Conservation (phyloP, 2,113 vertebrate genomes). For the Sapajus apella region DNA sequence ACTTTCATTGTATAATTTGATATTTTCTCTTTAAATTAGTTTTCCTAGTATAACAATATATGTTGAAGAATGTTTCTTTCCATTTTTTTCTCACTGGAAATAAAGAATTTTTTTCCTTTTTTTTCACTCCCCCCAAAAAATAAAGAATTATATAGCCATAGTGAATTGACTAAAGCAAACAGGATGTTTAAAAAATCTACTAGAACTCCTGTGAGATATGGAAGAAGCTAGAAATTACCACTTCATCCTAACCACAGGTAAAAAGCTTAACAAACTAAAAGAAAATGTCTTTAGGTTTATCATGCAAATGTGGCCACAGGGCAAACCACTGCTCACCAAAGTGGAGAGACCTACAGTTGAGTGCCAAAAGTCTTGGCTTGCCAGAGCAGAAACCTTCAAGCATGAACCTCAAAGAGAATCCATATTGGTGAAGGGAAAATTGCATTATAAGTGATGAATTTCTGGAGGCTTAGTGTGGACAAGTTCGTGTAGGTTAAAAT, state of each 20-base stretch:
- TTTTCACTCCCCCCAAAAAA: too few species aligned
- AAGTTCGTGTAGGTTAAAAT: background rate
- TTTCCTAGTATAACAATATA: background rate
- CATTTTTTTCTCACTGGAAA: background rate
- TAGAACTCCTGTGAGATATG: background rate
- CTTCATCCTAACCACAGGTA: background rate
- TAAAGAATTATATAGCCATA: background rate
- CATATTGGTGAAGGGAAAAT: background rate
- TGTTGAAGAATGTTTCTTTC: background rate
- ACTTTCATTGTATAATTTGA: background rate
- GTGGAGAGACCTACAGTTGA: background rate
- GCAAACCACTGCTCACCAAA: background rate
- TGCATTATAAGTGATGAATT: background rate
- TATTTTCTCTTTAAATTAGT: background rate
- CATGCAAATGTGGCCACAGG: background rate
- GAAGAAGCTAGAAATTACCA: background rate
- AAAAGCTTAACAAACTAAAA: background rate
- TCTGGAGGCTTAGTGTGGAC: background rate
- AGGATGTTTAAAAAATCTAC: background rate
- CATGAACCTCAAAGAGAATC: background rate
- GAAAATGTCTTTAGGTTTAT: background rate
- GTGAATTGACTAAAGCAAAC: background rate
- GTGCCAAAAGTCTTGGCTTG: background rate
- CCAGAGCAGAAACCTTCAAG: background rate
- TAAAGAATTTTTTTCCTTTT: background rate